Conservation (phyloP, 2,113 vertebrate genomes). For the Vireo altiloquus region DNA sequence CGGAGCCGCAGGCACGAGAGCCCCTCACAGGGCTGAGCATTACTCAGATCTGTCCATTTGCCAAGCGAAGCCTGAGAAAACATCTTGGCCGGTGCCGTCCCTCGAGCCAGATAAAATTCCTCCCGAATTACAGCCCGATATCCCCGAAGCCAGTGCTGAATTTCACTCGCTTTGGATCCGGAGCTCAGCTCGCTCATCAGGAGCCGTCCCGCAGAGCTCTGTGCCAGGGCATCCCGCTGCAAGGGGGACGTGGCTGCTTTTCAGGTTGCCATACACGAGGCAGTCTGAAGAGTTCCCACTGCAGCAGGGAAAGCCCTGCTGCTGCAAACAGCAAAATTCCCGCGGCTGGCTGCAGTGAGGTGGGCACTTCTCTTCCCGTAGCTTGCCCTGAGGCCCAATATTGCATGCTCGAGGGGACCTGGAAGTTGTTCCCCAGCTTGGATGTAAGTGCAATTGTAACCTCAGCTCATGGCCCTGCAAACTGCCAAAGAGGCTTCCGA, state of each 20-base stretch:
- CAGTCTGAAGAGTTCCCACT: not conserved
- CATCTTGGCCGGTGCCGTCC: not conserved
- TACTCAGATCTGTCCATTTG: not conserved
- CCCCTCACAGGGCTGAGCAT: not conserved
- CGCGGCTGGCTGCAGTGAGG: not conserved
- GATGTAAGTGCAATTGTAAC: not conserved
- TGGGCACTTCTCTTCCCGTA: not conserved
- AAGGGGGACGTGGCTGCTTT: not conserved
- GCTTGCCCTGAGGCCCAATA: not conserved
- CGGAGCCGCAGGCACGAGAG: not conserved
- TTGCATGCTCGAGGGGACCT: not conserved
- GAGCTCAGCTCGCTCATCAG: not conserved
- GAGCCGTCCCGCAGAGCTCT: not conserved
- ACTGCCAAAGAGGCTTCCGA: not conserved
- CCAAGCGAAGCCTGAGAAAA: slow-evolving; percentile 32
- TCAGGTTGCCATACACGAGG: not conserved
- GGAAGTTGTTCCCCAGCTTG: not conserved
- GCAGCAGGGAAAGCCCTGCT: not conserved
- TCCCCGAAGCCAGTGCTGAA: not conserved
- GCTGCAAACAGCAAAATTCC: not conserved
- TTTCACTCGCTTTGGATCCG: not conserved
- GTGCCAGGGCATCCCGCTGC: not conserved
- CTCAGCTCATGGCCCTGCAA: not conserved
- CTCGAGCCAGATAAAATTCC: slow-evolving; percentile 47
- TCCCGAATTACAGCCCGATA: not conserved